Conservation (phyloP, 1,140 invertebrate genomes). For the Holotrichia oblita region DNA sequence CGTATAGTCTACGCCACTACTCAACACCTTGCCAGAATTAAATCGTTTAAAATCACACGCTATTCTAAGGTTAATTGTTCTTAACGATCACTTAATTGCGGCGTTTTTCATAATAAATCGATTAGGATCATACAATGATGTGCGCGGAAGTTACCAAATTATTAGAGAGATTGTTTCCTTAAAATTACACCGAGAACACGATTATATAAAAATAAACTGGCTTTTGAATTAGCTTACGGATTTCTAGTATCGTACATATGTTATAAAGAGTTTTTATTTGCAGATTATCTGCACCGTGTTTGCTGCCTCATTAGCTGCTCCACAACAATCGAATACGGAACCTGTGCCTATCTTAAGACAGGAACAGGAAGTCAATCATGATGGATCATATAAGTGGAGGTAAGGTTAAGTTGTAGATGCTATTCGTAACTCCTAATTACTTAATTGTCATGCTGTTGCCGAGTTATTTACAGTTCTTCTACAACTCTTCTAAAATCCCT, state of each 20-base stretch:
- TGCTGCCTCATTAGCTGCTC: not conserved
- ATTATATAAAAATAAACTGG: too few relatives aligned
- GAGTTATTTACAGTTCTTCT: too few relatives aligned
- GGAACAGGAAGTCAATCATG: slow-evolving; percentile 70
- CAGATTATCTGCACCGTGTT: not conserved
- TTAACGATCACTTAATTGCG: not conserved
- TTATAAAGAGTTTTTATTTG: not conserved
- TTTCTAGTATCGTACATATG: too few relatives aligned
- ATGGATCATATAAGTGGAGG: slow-evolving; percentile 73
- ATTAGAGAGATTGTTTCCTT: too few relatives aligned
- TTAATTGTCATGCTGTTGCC: too few relatives aligned
- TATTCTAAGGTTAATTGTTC: not conserved
- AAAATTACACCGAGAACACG: too few relatives aligned
- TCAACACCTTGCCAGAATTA: not conserved
- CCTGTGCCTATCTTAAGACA: slow-evolving; percentile 70
- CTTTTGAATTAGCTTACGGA: not conserved
- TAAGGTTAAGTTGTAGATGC: slow-evolving; percentile 53
- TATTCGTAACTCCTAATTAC: too few relatives aligned
- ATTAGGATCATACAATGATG: not conserved
- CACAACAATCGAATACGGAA: slow-evolving; percentile 3
- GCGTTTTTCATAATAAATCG: not conserved
- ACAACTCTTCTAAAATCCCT: too few relatives aligned
- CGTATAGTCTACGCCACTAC: not conserved
- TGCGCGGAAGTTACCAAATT: not conserved
- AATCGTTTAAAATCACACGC: not conserved